Evolutionary conservation across 2,113 vertebrate genomes (phyloP).

Genomic region (Leucopsar rothschildi): DNA sequence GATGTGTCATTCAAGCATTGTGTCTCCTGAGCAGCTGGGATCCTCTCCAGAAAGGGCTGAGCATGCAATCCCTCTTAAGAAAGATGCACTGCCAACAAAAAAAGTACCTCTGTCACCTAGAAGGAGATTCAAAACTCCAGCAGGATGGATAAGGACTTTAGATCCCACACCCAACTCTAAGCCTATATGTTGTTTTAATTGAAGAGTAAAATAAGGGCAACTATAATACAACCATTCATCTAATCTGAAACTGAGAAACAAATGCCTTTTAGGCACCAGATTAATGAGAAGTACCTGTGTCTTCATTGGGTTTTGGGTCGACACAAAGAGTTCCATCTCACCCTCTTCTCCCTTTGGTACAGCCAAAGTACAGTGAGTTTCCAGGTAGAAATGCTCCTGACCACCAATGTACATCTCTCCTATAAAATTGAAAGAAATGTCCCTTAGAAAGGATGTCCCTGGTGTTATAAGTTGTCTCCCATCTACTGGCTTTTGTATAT

Average conservation of each 20-base stretch:
- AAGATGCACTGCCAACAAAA: background rate
- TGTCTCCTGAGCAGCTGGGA: background rate
- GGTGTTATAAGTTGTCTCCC: background rate
- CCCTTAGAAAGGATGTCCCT: background rate
- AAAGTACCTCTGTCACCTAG: background rate
- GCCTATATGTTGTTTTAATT: background rate
- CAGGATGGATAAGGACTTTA: background rate
- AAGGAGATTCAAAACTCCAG: background rate
- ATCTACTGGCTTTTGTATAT: background rate
- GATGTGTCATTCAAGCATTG: background rate
- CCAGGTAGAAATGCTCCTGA: constrained; percentile 97
- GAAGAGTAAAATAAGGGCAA: background rate
- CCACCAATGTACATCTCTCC: constrained; percentile 91
- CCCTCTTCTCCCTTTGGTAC: constrained; percentile 88
- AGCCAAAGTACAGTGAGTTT: constrained; percentile 88
- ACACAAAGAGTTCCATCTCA: constrained; percentile 92
- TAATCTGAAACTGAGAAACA: background rate
- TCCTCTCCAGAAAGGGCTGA: background rate
- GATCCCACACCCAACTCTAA: background rate
- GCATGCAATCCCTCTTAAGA: background rate
- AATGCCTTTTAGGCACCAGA: background rate
- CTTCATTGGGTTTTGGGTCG: constrained; percentile 82
- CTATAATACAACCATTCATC: background rate
- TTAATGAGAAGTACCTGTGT: constrained; percentile 74
- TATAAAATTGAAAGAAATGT: constrained; percentile 37